Evolutionary conservation across 2,113 vertebrate genomes (phyloP).

Genomic region (Percina caprodes): DNA sequence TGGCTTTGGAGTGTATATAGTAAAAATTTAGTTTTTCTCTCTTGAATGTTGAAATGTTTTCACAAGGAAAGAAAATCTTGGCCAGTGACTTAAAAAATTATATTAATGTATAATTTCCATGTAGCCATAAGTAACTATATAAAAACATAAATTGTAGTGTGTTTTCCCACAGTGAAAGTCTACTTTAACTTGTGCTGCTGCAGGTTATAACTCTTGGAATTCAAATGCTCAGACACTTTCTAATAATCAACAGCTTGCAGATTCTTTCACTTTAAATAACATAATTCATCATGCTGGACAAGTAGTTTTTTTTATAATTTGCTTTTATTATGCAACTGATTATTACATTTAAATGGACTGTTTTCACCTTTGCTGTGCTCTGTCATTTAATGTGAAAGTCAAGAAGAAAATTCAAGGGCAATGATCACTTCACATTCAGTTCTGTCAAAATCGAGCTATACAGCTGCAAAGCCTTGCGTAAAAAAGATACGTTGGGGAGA

Average conservation of each 20-base stretch:
- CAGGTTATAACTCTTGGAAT: not conserved
- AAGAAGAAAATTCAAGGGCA: constrained; percentile 10
- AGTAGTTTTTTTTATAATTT: not conserved
- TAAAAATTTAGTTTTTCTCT: not conserved
- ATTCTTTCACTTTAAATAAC: constrained; percentile 5
- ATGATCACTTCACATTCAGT: constrained; percentile 12
- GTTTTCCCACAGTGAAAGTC: not conserved
- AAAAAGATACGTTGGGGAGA: not conserved
- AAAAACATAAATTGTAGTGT: not conserved
- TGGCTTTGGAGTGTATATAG: not conserved
- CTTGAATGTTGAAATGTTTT: not conserved
- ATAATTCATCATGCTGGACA: not conserved
- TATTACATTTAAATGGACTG: not conserved
- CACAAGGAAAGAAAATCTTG: not conserved
- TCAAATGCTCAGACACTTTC: not conserved
- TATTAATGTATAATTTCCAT: not conserved
- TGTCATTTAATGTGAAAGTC: not conserved
- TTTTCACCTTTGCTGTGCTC: not conserved
- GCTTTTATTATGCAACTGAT: not conserved
- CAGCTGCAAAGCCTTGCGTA: not conserved
- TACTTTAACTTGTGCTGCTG: not conserved
- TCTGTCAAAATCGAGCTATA: not conserved
- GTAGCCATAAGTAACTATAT: not conserved
- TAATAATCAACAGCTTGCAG: not conserved
- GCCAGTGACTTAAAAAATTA: not conserved